These are phyloP conservation scores for Cynocephalus volans DNA, from an alignment of 2,113 vertebrate genomes.

Conservation along the genomic window DNA sequence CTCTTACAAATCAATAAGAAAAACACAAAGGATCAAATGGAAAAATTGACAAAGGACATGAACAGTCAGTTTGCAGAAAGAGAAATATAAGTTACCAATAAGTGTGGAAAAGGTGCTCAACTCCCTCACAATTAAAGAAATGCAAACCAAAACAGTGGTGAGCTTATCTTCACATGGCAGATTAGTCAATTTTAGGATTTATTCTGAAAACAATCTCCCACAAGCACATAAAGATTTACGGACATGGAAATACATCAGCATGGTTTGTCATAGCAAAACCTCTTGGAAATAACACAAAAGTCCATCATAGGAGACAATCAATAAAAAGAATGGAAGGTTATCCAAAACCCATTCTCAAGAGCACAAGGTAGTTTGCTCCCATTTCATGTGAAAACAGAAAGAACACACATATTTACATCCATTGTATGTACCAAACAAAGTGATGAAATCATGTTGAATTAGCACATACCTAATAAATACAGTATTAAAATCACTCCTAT, in stretches of 20 bases:
- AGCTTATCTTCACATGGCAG: neutral
- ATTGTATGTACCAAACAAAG: neutral
- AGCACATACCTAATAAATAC: neutral
- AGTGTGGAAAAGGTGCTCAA: neutral
- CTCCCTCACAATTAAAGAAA: neutral
- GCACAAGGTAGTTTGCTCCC: neutral
- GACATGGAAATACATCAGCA: neutral
- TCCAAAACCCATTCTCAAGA: neutral
- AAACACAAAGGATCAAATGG: neutral
- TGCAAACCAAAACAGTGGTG: neutral
- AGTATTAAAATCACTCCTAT: neutral
- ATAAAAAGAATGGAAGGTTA: neutral
- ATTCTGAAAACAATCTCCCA: constrained; percentile 16
- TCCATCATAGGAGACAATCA: neutral
- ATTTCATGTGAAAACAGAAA: neutral
- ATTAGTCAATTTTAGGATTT: neutral
- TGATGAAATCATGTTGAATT: neutral
- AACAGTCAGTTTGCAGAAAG: neutral
- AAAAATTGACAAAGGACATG: neutral
- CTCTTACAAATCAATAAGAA: neutral
- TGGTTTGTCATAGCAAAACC: neutral
- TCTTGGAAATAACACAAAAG: neutral
- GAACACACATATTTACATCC: neutral
- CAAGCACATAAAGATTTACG: neutral
- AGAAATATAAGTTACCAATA: neutral